Percentiles rank a stretch among this genome's conserved stretches.
These are phyloP conservation scores for Stomatorhinus walkeri DNA, from an alignment of 2,797 vertebrate genomes.

Conservation along the genomic window DNA sequence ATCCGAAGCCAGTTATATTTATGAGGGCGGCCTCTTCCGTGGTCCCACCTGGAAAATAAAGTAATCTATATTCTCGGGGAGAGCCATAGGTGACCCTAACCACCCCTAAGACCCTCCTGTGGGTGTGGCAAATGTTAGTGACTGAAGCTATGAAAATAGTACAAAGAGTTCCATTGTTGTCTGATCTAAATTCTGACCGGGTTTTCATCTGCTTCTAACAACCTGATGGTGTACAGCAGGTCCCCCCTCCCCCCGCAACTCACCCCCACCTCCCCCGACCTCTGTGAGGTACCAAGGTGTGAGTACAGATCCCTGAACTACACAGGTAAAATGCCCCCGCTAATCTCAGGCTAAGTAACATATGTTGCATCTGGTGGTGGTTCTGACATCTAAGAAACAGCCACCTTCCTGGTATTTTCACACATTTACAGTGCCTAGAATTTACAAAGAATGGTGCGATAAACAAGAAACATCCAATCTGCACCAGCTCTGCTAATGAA, in stretches of 20 bases:
- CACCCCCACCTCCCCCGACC: neutral
- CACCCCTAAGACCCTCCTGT: neutral
- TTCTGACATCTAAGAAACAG: neutral
- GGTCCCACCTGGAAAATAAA: neutral
- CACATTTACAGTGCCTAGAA: neutral
- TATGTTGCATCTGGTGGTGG: neutral
- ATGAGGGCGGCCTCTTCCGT: neutral
- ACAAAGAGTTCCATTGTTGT: neutral
- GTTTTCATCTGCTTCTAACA: neutral
- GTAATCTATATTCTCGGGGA: neutral
- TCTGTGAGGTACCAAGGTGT: neutral
- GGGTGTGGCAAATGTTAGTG: neutral
- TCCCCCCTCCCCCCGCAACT: neutral
- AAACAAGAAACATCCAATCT: neutral
- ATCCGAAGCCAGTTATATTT: neutral
- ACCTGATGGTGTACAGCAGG: neutral
- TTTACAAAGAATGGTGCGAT: neutral
- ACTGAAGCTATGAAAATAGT: neutral
- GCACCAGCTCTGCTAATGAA: neutral
- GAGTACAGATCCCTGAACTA: neutral
- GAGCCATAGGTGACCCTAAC: neutral
- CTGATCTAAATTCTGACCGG: neutral
- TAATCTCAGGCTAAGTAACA: neutral
- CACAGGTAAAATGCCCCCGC: neutral
- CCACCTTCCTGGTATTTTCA: neutral